Evolutionary conservation across 2,888 invertebrate species (phyloP).

Genomic region (Tyria jacobaeae): DNA sequence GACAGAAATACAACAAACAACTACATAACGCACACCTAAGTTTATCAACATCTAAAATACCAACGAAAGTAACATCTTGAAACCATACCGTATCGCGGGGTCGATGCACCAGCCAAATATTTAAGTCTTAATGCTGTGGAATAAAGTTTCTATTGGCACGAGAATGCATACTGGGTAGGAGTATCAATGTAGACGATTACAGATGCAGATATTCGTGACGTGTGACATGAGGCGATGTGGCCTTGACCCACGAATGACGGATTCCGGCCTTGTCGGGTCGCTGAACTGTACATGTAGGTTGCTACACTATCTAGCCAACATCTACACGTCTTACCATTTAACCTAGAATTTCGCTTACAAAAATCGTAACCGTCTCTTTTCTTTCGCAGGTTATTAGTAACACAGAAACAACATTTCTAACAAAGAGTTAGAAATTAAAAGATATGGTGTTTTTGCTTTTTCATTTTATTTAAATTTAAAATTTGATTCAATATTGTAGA

Average conservation of each 20-base stretch:
- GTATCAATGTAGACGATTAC: conserved; percentile 82
- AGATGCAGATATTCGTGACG: conserved; percentile 80
- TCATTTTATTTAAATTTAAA: conserved; percentile 32
- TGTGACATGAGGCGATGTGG: conserved; percentile 75
- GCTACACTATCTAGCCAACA: conserved; percentile 67
- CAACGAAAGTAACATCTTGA: conserved; percentile 78
- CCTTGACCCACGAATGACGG: conserved; percentile 83
- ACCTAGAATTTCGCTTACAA: conserved; percentile 45
- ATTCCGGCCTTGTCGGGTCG: conserved; percentile 84
- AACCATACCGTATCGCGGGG: conserved; percentile 69
- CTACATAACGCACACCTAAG: conserved; percentile 59
- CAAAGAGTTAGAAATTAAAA: conserved; percentile 22
- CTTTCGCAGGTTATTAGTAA: conserved; percentile 31
- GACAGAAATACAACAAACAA: conserved; percentile 39
- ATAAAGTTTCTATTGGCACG: conserved; percentile 67
- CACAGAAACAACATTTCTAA: conserved; percentile 24
- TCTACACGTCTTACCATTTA: conserved; percentile 53
- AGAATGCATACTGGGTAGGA: conserved; percentile 53
- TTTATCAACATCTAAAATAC: conserved; percentile 68
- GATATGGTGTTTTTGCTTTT: conserved; percentile 32
- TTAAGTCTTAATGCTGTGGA: conserved; percentile 63
- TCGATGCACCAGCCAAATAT: conserved; percentile 79
- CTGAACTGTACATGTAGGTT: conserved; percentile 70
- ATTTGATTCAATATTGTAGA: conserved; percentile 38
- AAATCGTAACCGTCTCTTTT: conserved; percentile 34